These are phyloP conservation scores for Camelus bactrianus DNA, from an alignment of 2,113 vertebrate species.

Conservation along the genomic window DNA sequence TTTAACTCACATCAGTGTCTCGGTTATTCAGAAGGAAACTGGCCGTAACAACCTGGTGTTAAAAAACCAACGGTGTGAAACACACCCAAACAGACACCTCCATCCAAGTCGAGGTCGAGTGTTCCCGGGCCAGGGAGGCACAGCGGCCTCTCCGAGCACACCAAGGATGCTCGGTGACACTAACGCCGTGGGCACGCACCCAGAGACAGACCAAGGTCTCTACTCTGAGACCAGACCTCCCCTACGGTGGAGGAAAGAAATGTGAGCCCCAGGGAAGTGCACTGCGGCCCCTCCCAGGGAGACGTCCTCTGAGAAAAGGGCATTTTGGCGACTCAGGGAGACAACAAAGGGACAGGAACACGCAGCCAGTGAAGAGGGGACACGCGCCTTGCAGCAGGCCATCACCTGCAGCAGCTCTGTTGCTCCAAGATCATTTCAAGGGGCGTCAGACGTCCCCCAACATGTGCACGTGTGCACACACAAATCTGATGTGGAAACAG, in stretches of 20 bases:
- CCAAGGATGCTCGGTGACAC: background rate
- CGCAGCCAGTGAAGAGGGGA: background rate
- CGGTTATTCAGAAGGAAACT: background rate
- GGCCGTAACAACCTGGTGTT: background rate
- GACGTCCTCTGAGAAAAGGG: background rate
- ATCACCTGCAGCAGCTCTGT: background rate
- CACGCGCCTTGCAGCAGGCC: background rate
- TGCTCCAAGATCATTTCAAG: background rate
- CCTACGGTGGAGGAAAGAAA: background rate
- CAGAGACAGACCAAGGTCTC: background rate
- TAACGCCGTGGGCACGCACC: background rate
- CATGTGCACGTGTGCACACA: background rate
- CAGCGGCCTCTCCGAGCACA: background rate
- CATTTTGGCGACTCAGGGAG: background rate
- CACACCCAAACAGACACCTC: background rate
- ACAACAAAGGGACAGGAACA: background rate
- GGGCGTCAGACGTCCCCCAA: background rate
- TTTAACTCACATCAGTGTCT: background rate
- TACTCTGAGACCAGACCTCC: background rate
- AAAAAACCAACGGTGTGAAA: slow-evolving; percentile 7
- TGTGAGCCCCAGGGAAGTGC: background rate
- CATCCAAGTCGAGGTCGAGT: background rate
- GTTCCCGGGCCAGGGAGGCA: background rate
- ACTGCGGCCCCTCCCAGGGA: fast-evolving
- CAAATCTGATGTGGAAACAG: background rate